These are phyloP conservation scores for Dromococcyx pavoninus DNA, from an alignment of 2,797 vertebrate genomes.

Conservation along the genomic window DNA sequence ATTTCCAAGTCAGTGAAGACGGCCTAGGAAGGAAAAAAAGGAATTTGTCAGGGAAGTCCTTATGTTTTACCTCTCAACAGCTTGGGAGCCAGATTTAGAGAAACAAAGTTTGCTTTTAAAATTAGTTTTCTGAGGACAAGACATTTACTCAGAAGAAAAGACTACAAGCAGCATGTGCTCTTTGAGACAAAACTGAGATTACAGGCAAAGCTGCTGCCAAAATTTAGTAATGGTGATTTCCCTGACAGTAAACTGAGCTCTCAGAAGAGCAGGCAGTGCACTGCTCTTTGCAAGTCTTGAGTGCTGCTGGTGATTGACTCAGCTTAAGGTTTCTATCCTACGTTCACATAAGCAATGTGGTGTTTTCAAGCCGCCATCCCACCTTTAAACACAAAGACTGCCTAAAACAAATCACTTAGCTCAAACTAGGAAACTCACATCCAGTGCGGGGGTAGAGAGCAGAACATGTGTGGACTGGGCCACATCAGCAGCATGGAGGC, in stretches of 20 bases:
- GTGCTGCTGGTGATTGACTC: neutral
- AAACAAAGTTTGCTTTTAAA: neutral
- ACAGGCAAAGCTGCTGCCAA: neutral
- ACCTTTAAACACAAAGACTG: fast-evolving
- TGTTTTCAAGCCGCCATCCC: neutral
- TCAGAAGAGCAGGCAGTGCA: neutral
- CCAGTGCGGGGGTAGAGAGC: constrained; percentile 92
- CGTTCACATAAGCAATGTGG: fast-evolving
- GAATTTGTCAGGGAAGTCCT: neutral
- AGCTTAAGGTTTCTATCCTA: neutral
- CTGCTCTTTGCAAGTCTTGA: neutral
- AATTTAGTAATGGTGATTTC: neutral
- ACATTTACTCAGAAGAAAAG: neutral
- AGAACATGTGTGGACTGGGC: constrained; percentile 96
- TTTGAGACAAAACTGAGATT: neutral
- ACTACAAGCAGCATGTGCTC: neutral
- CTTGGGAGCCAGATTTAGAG: neutral
- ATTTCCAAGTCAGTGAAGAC: constrained; percentile 98
- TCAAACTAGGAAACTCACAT: constrained; percentile 80
- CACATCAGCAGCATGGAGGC: constrained; percentile 95
- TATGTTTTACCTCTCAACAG: neutral
- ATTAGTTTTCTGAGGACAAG: neutral
- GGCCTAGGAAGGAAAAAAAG: constrained; percentile 75
- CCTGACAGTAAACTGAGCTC: neutral
- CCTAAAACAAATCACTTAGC: neutral